phyloP scores from a whole-genome alignment of 2,113 vertebrate species.

The Proterorhinus semilunaris region DNA sequence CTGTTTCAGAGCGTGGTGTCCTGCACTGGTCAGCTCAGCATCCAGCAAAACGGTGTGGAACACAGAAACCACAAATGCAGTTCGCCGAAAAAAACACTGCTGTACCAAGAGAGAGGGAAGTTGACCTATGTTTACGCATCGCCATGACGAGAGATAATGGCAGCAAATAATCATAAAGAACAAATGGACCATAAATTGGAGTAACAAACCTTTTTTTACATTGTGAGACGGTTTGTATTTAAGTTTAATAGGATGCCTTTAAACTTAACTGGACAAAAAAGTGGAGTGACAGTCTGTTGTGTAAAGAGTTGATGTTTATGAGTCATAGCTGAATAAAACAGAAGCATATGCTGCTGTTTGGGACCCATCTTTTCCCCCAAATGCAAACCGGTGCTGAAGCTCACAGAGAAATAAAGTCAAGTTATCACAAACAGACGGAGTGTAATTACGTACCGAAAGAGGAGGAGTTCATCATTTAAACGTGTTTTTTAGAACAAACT shows the following conservation, averaged over 20 bases:
- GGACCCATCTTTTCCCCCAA: slow-evolving; percentile 60
- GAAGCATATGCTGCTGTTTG: slow-evolving; percentile 60
- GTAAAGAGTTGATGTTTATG: slow-evolving; percentile 43
- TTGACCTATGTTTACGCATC: too few relatives aligned
- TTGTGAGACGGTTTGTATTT: not conserved
- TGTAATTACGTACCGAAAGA: slow-evolving; percentile 48
- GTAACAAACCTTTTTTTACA: too few relatives aligned
- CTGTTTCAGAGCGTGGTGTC: too few relatives aligned
- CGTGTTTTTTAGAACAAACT: slow-evolving; percentile 7
- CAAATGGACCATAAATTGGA: too few relatives aligned
- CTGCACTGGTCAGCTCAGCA: too few relatives aligned
- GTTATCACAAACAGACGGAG: slow-evolving; percentile 45
- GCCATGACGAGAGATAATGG: too few relatives aligned
- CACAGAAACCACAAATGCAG: too few relatives aligned
- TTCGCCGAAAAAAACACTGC: too few relatives aligned
- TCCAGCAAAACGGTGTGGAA: too few relatives aligned
- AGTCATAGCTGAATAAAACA: slow-evolving; percentile 63
- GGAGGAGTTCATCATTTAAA: slow-evolving; percentile 29
- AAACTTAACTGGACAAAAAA: slow-evolving; percentile 27
- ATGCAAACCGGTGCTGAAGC: slow-evolving; percentile 57
- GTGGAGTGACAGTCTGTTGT: slow-evolving; percentile 32
- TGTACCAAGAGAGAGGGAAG: too few relatives aligned
- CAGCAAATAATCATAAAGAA: too few relatives aligned
- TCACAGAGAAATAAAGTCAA: slow-evolving; percentile 36
- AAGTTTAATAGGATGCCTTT: not conserved